phyloP scores from a whole-genome alignment of 2,113 vertebrate species.

The Chlorodrepanis virens region DNA sequence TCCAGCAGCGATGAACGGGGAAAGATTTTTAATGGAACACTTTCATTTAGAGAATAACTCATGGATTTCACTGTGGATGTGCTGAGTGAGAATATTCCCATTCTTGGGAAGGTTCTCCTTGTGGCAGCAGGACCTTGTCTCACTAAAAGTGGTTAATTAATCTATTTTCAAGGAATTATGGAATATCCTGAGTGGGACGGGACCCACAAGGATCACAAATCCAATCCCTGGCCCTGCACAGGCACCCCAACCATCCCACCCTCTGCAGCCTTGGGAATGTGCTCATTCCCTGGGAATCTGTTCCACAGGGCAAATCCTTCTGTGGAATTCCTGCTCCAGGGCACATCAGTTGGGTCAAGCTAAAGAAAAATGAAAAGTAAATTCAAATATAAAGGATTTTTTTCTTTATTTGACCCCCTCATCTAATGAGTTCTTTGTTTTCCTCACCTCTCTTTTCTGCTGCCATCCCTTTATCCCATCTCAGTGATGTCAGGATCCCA shows the following conservation, averaged over 20 bases:
- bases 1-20: background rate
- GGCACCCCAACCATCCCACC: background rate
- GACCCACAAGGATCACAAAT: background rate
- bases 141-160: rapidly evolving
- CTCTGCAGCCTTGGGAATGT: background rate
- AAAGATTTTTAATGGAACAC: background rate
- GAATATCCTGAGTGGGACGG: background rate
- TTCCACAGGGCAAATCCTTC: background rate
- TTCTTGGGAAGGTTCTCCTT: background rate
- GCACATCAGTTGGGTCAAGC: background rate
- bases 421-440: background rate
- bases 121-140: background rate
- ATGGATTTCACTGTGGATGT: background rate
- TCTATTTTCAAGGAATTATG: background rate
- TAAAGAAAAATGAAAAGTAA: background rate
- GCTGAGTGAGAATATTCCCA: background rate
- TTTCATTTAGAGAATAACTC: background rate
- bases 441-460: background rate
- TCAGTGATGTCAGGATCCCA: background rate
- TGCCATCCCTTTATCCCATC: background rate
- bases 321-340: background rate
- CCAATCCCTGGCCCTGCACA: background rate
- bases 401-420: background rate
- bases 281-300: background rate
- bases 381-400: background rate